Percentiles rank a stretch among this genome's conserved stretches.
These are phyloP conservation scores for Drosophila ohnishii DNA, from an alignment of 1,140 invertebrate species.

Conservation along the genomic window DNA sequence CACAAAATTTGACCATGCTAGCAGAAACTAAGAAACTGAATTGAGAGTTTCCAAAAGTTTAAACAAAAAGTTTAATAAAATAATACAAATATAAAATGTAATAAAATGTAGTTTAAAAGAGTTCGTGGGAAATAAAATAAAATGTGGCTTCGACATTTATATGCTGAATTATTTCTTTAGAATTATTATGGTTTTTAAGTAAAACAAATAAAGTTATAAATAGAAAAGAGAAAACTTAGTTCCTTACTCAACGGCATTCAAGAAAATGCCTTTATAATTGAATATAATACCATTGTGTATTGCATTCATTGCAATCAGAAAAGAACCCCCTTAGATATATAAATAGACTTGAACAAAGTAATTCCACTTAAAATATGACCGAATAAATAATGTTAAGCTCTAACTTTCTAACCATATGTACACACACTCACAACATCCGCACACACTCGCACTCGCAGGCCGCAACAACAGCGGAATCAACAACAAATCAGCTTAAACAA, in stretches of 20 bases:
- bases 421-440: conserved; percentile 16
- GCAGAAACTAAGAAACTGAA: conserved; percentile 34
- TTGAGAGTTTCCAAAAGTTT: background rate
- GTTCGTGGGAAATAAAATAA: background rate
- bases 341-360: conserved; percentile 13
- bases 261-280: background rate
- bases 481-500: conserved; percentile 74
- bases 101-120: background rate
- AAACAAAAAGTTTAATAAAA: background rate
- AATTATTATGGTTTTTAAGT: no score
- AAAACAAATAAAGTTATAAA: background rate
- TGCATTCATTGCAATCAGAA: background rate
- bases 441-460: conserved; percentile 30
- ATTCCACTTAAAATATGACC: conserved; percentile 37
- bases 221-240: background rate
- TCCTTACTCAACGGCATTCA: background rate
- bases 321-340: background rate
- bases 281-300: background rate
- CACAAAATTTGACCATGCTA: conserved; percentile 41
- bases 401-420: conserved; percentile 57
- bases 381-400: conserved; percentile 40
- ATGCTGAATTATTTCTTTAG: no score
- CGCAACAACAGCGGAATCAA: conserved; percentile 33
- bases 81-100: background rate
- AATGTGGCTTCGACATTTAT: no score